Base-by-base conservation (phyloP, 2,888 invertebrate genomes). In the Oxyscelio sp. region DNA sequence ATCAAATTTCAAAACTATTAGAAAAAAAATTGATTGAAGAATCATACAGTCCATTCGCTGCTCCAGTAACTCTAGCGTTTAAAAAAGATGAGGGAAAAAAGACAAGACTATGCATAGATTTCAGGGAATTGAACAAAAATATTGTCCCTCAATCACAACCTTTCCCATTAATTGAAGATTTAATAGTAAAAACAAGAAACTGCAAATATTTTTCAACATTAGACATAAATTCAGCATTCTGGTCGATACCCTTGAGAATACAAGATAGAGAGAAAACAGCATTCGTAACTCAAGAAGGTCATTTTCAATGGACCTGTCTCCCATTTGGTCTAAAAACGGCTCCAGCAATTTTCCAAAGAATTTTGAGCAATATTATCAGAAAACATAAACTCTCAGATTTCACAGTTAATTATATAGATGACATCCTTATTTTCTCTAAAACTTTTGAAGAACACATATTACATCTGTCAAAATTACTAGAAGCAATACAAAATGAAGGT, bases 191-290 rank as follows among this genome's bases (percentile, higher is more conserved):
- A 73, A 78, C 73, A 5, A 79, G 84, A 68, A 68, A 85, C 9
- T 85, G 84, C 13, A 61, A 27, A 22, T 61, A 27, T 45, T 61
- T 61, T n/a, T 19, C 68, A 13, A 83, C 73, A 31, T 13, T 90
- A 9, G 89, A 89, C 48, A 85, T 89, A 38, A 89, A 89, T 34
- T 89, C 89, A 13, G 88, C 87, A 0, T 90, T 89, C 56, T 90
- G 87, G 89, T 83, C 85, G n/a, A 89, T 89, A 4, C 86, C 88
- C 0, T 22, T 88, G 8, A 6, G 77, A 34, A 79, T 85, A 2
- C 45, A 70, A 63, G 87, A 89, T 40, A 87, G 85, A 73, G 2
- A 27, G 8, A 88, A 88, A 59, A 87, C 86, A 38, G 83, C 19
- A 19, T 80, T 84, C 17, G 54, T 84, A 22, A 74, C 79, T 9